Evolutionary conservation across 2,797 vertebrate genomes (phyloP).

Genomic region (Hypotaenidia philippensis): DNA sequence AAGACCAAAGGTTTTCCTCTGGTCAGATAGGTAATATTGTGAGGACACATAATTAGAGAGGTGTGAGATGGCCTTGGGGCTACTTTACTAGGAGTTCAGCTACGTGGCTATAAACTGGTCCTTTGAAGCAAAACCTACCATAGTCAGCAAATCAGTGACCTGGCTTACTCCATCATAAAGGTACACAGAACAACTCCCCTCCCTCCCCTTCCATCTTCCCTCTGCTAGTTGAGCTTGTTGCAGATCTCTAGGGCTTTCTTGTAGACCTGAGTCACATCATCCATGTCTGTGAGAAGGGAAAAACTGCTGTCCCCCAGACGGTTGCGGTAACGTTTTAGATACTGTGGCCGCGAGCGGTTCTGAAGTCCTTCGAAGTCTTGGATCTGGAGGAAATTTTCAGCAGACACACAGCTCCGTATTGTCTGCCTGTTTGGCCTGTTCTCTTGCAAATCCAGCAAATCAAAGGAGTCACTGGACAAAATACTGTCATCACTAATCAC

Average conservation of each 20-base stretch:
- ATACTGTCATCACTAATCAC: constrained; percentile 93
- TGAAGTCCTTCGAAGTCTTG: constrained; percentile 94
- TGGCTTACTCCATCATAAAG: constrained; percentile 76
- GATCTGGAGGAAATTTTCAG: constrained; percentile 95
- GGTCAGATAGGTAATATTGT: constrained; percentile 34
- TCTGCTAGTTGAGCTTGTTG: constrained; percentile 92
- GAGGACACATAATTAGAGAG: constrained; percentile 38
- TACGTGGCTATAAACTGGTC: constrained; percentile 3
- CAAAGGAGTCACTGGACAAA: constrained; percentile 88
- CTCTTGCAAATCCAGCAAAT: constrained; percentile 91
- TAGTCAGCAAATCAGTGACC: constrained; percentile 69
- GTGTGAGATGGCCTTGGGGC: constrained; percentile 41
- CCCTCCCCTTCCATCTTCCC: constrained; percentile 38
- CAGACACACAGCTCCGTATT: constrained; percentile 94
- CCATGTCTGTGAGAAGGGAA: constrained; percentile 96
- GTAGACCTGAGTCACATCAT: constrained; percentile 99
- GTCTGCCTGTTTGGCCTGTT: constrained; percentile 84
- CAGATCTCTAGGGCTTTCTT: constrained; percentile 99
- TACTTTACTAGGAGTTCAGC: constrained; percentile 43
- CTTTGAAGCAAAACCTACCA: constrained; percentile 37
- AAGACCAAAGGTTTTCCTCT: constrained; percentile 40
- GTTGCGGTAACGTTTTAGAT: constrained; percentile 90
- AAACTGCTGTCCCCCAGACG: constrained; percentile 96
- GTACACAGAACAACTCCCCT: constrained; percentile 60
- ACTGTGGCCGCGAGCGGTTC: constrained; percentile 87